Percentiles rank a stretch among this genome's conserved stretches.
Evolutionary conservation across 2,888 invertebrate species (phyloP).

Genomic region (Nephrotoma guestfalica): DNA sequence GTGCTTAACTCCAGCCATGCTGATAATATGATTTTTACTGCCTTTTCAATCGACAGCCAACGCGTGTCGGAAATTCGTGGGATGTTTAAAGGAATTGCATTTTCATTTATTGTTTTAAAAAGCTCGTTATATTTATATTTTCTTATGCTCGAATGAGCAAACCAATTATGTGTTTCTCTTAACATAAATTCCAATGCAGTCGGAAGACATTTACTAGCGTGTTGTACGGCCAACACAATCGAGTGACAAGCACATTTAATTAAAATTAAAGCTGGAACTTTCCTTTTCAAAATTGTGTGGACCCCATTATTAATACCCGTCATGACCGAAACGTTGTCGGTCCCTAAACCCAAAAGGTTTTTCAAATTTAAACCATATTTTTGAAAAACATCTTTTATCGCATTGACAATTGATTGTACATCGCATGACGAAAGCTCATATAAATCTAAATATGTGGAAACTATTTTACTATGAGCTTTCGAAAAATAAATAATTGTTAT

Average conservation of each 20-base stretch:
- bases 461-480: neutral
- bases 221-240: neutral
- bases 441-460: neutral
- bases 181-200: constrained; percentile 6
- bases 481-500: neutral
- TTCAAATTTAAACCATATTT: neutral
- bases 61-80: constrained; percentile 13
- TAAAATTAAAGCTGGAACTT: neutral
- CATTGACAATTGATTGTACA: neutral
- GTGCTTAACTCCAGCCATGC: too few species aligned
- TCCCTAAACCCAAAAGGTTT: constrained; percentile 1
- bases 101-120: constrained; percentile 15
- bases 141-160: neutral
- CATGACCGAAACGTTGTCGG: constrained; percentile 7
- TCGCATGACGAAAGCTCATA: neutral
- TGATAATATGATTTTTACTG: too few species aligned
- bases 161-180: constrained; percentile 13
- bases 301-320: constrained; percentile 5
- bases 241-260: constrained; percentile 5
- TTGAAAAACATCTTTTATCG: neutral
- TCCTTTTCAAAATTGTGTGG: neutral
- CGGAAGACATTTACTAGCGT: neutral
- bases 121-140: constrained; percentile 13
- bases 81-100: constrained; percentile 16
- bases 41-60: too few species aligned